Evolutionary conservation across 1,140 invertebrate species (phyloP).

Genomic region (Bilobella aurantiaca): DNA sequence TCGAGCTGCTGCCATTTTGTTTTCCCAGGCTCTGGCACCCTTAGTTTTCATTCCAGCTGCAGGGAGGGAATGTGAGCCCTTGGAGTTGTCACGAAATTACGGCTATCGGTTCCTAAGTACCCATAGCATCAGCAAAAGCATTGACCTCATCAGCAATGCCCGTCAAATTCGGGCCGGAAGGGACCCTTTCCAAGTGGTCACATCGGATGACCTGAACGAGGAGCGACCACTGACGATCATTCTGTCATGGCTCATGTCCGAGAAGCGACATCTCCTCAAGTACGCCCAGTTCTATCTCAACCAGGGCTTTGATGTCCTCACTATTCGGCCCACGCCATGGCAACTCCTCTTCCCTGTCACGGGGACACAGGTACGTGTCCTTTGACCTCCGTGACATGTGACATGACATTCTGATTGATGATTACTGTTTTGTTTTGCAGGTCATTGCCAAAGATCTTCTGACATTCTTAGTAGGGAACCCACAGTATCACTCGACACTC

Average conservation of each 20-base stretch:
- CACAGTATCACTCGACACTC: conserved; percentile 37
- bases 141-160: conserved; percentile 27
- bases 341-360: conserved; percentile 39
- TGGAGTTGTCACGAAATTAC: not conserved
- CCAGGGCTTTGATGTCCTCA: conserved; percentile 44
- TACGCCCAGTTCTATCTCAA: conserved; percentile 41
- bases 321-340: conserved; percentile 37
- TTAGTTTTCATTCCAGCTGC: not conserved
- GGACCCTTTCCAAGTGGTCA: not conserved
- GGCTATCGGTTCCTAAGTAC: conserved; percentile 17
- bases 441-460: conserved; percentile 37
- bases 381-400: no score
- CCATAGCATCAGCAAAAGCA: conserved; percentile 26
- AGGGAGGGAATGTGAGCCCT: not conserved
- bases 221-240: conserved; percentile 39
- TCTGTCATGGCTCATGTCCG: conserved; percentile 43
- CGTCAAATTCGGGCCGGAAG: not conserved
- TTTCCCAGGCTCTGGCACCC: no score
- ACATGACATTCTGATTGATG: no score
- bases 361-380: conserved; percentile 32
- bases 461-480: conserved; percentile 35
- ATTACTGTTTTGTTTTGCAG: conserved; percentile 19
- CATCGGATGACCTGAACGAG: conserved; percentile 4
- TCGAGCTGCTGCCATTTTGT: no score
- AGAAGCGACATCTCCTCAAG: conserved; percentile 42